Base-by-base conservation (phyloP, 1,140 invertebrate species). In the Eriocheir sinensis region DNA sequence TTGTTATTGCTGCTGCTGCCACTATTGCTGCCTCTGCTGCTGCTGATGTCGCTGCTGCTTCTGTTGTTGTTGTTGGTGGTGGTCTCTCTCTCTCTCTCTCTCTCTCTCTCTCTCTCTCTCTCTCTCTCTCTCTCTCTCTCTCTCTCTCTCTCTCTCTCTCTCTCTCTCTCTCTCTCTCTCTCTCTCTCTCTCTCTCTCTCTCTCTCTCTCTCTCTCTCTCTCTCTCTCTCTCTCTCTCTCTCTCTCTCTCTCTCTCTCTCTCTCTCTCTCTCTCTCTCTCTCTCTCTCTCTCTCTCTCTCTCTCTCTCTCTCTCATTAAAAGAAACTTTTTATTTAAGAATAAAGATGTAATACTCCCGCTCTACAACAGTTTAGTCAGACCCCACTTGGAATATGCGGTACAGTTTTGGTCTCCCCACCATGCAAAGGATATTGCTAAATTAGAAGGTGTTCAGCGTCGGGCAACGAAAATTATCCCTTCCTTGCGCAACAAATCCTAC, bases 51-150 rank as follows among this genome's bases (percentile, higher is more conserved):
- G n/a, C n/a, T n/a, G n/a, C n/a, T n/a, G n/a, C n/a, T n/a, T 72
- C 27, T 72, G 60, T 9, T 72, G 9, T 72, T 72, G 27, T 72
- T 72, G 60, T 72, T 72, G 27, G 27, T 12, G 60, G 9, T 86
- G 21, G 81, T 85, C 15, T 86, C 21, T 36, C 21, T 88, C 40
- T 30, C 0, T 4, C n/a, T 15, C 85, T 0, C 34, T 3, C 34
- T 15, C n/a, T 36, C n/a, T 86, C 34, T 86, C 17, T 86, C 34
- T n/a, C n/a, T 86, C 85, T 86, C 34, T n/a, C 85, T 32, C n/a
- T n/a, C 85, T 86, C n/a, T 86, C 34, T 86, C 85, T 86, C 34
- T 86, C 85, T 36, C 85, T 86, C 34, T n/a, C 34, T 36, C 85
- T 86, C 85, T 86, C 34, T 36, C 34, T 36, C 85, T 86, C 85